phyloP scores from a whole-genome alignment of 2,888 invertebrate genomes.

The Glaucopsyche alexis region DNA sequence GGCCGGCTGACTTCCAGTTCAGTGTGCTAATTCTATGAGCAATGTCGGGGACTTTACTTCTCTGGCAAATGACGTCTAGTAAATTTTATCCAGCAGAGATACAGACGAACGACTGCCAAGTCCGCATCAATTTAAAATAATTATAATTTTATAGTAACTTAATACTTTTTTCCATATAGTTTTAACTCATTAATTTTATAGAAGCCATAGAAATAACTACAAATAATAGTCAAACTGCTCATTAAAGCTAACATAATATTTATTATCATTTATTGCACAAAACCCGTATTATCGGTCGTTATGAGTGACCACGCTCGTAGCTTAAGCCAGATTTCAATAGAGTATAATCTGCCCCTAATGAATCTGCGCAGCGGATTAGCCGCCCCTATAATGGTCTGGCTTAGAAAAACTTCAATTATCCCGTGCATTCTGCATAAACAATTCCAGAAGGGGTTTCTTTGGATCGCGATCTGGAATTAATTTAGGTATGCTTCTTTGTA shows the following conservation, averaged over 20 bases:
- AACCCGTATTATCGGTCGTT: conserved; percentile 17
- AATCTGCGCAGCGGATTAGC: conserved; percentile 78
- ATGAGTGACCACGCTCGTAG: conserved; percentile 43
- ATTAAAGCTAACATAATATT: conserved; percentile 19
- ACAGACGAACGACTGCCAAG: too few species aligned
- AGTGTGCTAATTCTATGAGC: too few species aligned
- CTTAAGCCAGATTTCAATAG: conserved; percentile 79
- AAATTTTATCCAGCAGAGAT: too few species aligned
- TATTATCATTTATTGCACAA: conserved; percentile 2
- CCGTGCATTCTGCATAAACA: conserved; percentile 44
- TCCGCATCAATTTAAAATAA: too few species aligned
- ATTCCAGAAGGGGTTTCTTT: conserved; percentile 34
- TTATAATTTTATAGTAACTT: too few species aligned
- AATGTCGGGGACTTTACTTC: too few species aligned
- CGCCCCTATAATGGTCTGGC: conserved; percentile 66
- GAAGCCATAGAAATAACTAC: background rate
- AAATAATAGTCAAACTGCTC: background rate
- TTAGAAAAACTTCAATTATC: conserved; percentile 72
- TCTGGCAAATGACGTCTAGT: too few species aligned
- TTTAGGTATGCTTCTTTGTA: background rate
- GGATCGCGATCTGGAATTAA: conserved; percentile 1
- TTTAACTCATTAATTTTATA: too few species aligned
- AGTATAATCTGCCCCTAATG: conserved; percentile 80
- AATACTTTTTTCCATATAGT: too few species aligned
- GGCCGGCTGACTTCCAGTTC: too few species aligned